These are phyloP conservation scores for Pristionchus maxplancki DNA, from an alignment of 2,888 invertebrate genomes.

Conservation along the genomic window DNA sequence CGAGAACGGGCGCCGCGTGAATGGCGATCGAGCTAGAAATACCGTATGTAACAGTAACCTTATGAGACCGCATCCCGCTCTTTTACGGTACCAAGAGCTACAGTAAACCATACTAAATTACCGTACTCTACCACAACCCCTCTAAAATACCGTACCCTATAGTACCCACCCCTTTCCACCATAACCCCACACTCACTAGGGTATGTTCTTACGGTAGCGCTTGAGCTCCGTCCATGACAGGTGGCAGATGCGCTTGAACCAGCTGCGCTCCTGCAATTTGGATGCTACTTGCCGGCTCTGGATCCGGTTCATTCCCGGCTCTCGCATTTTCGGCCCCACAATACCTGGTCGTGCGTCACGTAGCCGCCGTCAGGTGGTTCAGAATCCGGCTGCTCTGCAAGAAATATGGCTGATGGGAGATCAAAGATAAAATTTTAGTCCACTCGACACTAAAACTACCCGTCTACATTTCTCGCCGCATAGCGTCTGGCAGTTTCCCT, in stretches of 20 bases:
- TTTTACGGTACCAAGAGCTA: background rate
- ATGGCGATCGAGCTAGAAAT: background rate
- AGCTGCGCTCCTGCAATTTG: conserved; percentile 18
- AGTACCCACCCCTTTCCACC: background rate
- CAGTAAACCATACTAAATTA: background rate
- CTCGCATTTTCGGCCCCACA: background rate
- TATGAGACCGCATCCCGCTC: too few species aligned
- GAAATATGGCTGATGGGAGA: too few species aligned
- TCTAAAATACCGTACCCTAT: background rate
- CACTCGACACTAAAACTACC: too few species aligned
- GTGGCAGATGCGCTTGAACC: conserved; percentile 16
- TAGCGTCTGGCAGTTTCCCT: too few species aligned
- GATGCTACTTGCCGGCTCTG: background rate
- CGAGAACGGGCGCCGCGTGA: background rate
- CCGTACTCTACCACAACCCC: too few species aligned
- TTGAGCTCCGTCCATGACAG: conserved; percentile 43
- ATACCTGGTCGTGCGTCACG: conserved; percentile 23
- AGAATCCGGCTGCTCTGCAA: too few species aligned
- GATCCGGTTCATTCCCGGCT: background rate
- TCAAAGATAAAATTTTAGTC: too few species aligned
- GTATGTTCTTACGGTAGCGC: conserved; percentile 12
- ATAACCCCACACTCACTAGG: background rate
- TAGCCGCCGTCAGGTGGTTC: background rate
- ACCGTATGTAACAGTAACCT: too few species aligned
- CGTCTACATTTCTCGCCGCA: too few species aligned